Evolutionary conservation across 2,113 vertebrate species (phyloP).

Genomic region (Erinaceus europaeus): DNA sequence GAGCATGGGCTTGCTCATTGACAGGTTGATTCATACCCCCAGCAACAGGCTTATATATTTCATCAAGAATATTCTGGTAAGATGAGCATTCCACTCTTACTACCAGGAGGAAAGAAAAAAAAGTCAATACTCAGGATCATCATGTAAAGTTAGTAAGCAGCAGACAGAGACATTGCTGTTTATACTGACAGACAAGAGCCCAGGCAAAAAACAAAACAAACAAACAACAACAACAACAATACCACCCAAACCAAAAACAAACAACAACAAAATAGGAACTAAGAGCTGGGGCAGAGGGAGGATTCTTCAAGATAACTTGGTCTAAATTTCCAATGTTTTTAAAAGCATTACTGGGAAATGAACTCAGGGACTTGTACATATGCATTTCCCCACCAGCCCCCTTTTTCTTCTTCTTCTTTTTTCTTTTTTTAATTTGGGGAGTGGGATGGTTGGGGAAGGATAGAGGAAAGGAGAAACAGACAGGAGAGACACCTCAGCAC

Average conservation of each 20-base stretch:
- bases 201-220: too few relatives aligned
- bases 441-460: neutral
- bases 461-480: neutral
- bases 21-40: too few relatives aligned
- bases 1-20: too few relatives aligned
- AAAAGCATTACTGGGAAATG: too few relatives aligned
- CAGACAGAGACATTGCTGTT: neutral
- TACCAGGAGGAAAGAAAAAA: neutral
- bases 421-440: too few relatives aligned
- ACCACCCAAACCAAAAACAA: too few relatives aligned
- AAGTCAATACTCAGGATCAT: neutral
- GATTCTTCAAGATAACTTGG: neutral
- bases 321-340: neutral
- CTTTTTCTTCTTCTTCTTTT: too few relatives aligned
- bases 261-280: neutral
- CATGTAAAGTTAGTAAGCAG: neutral
- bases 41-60: too few relatives aligned
- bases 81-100: neutral
- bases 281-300: neutral
- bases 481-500: too few relatives aligned
- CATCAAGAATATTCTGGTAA: neutral
- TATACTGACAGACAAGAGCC: neutral
- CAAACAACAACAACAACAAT: too few relatives aligned
- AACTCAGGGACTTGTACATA: too few relatives aligned
- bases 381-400: too few relatives aligned